Evolutionary conservation across 2,888 invertebrate genomes (phyloP), one percentile per base, ranked within the genome.

Genomic region (Stramonita haemastoma): DNA sequence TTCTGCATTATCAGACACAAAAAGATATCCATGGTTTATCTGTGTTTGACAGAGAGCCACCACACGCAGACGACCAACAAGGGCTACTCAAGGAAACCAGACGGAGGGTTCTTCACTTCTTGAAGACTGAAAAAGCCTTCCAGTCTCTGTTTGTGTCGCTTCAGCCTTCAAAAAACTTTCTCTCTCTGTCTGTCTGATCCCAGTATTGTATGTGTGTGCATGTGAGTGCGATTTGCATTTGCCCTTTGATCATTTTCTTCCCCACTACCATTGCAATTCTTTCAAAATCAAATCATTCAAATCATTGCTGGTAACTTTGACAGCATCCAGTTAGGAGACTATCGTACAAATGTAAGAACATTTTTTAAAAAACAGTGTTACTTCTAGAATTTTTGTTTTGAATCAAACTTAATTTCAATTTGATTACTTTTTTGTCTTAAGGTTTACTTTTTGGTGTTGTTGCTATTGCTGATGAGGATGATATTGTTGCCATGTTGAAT

Each of bases 11-110:
- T 8, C 8, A n/a, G n/a, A n/a, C 46, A 46, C 2, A 8, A 46
- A 46, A 2, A 46, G 46, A 5, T 46, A 46, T 8, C 46, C 46
- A 46, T 46, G 46, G 46, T 46, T 46, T 46, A 46, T 46, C 46
- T 8, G 46, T 46, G 46, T n/a, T 56, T 66, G 57, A 66, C 94
- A 95, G 96, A 94, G 91, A 95, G 96, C 60, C 95, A 95, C 90
- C 96, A 96, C 91, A 94, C 95, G 73, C 96, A 96, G 93, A 95
- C 95, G 87, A 96, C 96, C 73, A 96, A 96, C 94, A 94, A 94
- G 87, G 96, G 96, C 36, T 96, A 94, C 91, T 94, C 95, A 29
- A 92, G 96, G 89, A 96, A 96, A 92, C 96, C 95, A n/a, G 96
- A 96, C 92, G 96, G 96, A 60, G 96, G 96, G 88, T 96, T 95